Base-by-base conservation (phyloP, 1,140 invertebrate genomes). In the Agraylea sexmaculata region DNA sequence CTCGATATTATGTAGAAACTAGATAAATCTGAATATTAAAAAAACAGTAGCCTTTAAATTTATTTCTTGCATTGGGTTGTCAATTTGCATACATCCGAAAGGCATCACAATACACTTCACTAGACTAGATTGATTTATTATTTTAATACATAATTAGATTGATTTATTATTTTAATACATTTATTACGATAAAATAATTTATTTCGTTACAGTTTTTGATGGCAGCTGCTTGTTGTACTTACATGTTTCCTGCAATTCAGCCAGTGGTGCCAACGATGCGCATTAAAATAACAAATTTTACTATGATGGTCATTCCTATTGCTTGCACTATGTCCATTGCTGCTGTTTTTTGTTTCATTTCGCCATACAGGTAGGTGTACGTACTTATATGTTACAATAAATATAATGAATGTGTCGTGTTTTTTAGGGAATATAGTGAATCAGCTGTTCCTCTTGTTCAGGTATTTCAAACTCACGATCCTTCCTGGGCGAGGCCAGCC, bases 371-470 rank as follows among this genome's bases (percentile, higher is more conserved):
- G 62, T 63, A 54, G 51, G 23, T 27, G n/a, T 8, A 27, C n/a
- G n/a, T 27, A 8, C n/a, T 27, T 27, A 27, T 7, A 27, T 13
- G 35, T 21, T n/a, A 35, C 5, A 8, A 37, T 11, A 18, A 23
- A 16, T 12, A 22, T 23, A 8, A 28, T 27, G 3, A 15, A 40
- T 18, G 7, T 17, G 8, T 19, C 19, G 13, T 20, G 25, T 16
- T 10, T 30, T 37, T 23, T 21, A 49, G 47, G 23, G 47, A 49
- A 23, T 49, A 46, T 23, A 40, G 37, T 21, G 55, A 72, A 40
- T 71, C 72, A 4, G 71, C 74, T 1, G 63, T 77, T 12, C 75
- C 75, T 4, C 49, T 78, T 2, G 71, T 76, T 1, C 69, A 68
- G 6, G 60, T 78, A 7, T 65, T 78, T 27, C 74, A 78, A 53